phyloP scores from a whole-genome alignment of 2,888 invertebrate genomes.

The Callinectes sapidus region DNA sequence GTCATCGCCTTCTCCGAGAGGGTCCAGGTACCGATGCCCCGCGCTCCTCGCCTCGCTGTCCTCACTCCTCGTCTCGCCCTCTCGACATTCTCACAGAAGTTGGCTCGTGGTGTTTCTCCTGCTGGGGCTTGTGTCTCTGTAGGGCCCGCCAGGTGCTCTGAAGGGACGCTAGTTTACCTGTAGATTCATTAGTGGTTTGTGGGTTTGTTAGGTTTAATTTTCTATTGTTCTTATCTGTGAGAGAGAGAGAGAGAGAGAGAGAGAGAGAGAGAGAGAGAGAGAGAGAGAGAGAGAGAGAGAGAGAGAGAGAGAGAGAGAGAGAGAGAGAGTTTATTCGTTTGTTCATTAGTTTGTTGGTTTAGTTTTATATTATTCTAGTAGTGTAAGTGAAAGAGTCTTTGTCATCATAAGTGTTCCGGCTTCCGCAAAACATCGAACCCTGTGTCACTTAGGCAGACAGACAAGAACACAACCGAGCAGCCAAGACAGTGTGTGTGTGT shows the following conservation, averaged over 20 bases:
- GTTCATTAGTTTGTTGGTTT: not conserved
- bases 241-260: slow-evolving; percentile 10
- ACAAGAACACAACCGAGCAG: not conserved
- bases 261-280: slow-evolving; percentile 28
- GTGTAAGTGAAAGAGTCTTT: not conserved
- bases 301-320: too few relatives aligned
- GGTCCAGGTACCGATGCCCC: not conserved
- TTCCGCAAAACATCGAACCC: not conserved
- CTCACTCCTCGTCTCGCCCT: not conserved
- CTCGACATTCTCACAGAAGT: not conserved
- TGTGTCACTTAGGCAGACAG: not conserved
- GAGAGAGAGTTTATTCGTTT: not conserved
- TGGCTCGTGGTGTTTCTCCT: not conserved
- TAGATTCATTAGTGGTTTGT: not conserved
- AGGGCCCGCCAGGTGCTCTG: not conserved
- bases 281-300: too few relatives aligned
- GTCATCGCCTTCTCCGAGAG: not conserved
- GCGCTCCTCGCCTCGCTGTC: not conserved
- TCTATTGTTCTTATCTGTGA: not conserved
- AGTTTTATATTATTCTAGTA: not conserved
- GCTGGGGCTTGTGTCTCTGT: not conserved
- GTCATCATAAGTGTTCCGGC: not conserved
- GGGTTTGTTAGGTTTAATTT: not conserved
- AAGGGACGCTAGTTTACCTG: not conserved
- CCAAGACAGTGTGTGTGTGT: not conserved